These are phyloP conservation scores for Pholis gunnellus DNA, from an alignment of 2,113 vertebrate genomes.

Conservation along the genomic window DNA sequence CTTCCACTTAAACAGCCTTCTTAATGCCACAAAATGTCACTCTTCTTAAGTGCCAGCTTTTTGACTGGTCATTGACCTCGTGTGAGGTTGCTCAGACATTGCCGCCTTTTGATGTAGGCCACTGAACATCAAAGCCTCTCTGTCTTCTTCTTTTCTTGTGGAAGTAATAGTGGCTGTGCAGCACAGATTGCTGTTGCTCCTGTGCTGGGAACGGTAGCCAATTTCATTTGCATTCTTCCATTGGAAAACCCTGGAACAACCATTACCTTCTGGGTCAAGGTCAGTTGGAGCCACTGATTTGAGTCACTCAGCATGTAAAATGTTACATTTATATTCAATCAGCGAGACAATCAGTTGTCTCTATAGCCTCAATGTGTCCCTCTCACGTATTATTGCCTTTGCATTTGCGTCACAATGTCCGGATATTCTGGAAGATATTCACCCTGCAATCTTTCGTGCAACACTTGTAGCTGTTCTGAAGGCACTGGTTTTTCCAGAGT, in stretches of 20 bases:
- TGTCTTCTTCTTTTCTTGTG: conserved; percentile 11
- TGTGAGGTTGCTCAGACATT: background rate
- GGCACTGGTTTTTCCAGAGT: background rate
- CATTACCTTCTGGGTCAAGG: conserved; percentile 11
- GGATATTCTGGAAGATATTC: background rate
- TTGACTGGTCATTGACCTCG: background rate
- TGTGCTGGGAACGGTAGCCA: conserved; percentile 5
- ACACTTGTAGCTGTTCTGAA: background rate
- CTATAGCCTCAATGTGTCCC: background rate
- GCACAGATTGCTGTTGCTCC: conserved; percentile 20
- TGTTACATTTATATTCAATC: background rate
- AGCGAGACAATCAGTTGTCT: background rate
- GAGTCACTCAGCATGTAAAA: conserved; percentile 6
- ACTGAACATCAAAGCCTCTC: background rate
- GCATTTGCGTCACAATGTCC: background rate
- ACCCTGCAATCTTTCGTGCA: background rate
- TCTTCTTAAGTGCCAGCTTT: background rate
- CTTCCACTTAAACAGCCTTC: conserved; percentile 2
- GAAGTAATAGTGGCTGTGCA: background rate
- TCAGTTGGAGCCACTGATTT: conserved; percentile 18
- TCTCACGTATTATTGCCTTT: background rate
- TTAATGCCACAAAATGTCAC: conserved; percentile 30
- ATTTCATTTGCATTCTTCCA: conserved; percentile 32
- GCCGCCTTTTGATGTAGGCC: background rate
- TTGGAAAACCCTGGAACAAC: conserved; percentile 6